Conservation (phyloP, 2,797 vertebrate species). For the Acestrorhynchus altus region DNA sequence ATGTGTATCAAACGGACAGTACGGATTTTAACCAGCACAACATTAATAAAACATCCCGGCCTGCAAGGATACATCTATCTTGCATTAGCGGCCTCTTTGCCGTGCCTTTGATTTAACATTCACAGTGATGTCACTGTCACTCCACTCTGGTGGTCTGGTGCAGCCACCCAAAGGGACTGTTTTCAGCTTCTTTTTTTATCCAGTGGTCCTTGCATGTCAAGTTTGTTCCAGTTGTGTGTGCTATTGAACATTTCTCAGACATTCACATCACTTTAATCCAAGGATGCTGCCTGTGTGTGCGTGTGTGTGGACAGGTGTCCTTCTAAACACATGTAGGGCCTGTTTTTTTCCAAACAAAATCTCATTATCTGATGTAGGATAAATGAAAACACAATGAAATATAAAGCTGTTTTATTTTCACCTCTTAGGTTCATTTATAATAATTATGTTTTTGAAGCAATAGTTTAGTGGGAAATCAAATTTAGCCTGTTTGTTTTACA, state of each 20-base stretch:
- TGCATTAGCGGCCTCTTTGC: slow-evolving; percentile 39
- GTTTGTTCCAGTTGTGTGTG: slow-evolving; percentile 1
- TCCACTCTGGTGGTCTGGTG: slow-evolving; percentile 14
- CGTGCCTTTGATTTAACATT: slow-evolving; percentile 57
- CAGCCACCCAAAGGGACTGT: not conserved
- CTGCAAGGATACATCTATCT: not conserved
- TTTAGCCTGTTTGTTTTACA: too few relatives aligned
- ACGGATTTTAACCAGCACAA: not conserved
- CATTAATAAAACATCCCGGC: slow-evolving; percentile 21
- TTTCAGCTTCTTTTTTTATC: slow-evolving; percentile 1
- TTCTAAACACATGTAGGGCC: not conserved
- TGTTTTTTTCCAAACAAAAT: not conserved
- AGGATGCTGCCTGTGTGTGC: not conserved
- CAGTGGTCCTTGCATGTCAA: not conserved
- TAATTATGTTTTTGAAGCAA: too few relatives aligned
- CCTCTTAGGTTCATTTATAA: too few relatives aligned
- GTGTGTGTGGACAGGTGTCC: not conserved
- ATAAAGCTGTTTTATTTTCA: too few relatives aligned
- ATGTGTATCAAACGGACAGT: not conserved
- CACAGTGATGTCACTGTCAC: slow-evolving; percentile 27
- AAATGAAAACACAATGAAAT: too few relatives aligned
- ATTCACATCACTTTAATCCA: slow-evolving; percentile 12
- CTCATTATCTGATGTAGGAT: not conserved
- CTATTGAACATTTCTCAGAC: slow-evolving; percentile 30
- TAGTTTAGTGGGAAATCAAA: too few relatives aligned